Percentiles rank a stretch among this genome's conserved stretches.
Conservation (phyloP, 1,140 invertebrate species). For the Penaeus vannamei region DNA sequence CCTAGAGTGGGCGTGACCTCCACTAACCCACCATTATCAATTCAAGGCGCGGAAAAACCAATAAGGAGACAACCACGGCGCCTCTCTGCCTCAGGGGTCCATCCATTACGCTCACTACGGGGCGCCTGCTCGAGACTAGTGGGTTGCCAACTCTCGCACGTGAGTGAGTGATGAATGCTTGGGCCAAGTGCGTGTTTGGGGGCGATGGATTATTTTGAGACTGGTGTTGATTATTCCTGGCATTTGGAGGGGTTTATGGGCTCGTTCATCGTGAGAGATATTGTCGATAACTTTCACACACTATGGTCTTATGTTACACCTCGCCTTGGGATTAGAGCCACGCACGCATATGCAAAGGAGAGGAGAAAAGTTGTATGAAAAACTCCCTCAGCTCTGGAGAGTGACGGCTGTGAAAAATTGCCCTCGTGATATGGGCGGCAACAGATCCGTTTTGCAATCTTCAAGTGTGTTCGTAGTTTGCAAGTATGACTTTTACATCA, state of each 20-base stretch:
- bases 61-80: conserved; percentile 65
- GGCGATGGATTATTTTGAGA: conserved; percentile 57
- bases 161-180: conserved; percentile 50
- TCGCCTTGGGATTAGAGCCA: conserved; percentile 30
- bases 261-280: conserved; percentile 45
- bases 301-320: conserved; percentile 28
- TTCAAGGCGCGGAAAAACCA: conserved; percentile 66
- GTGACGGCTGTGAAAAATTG: conserved; percentile 63
- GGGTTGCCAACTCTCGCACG: conserved; percentile 61
- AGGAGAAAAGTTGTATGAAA: conserved; percentile 7
- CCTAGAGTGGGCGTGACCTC: conserved; percentile 58
- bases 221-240: conserved; percentile 60
- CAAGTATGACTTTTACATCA: conserved; percentile 31
- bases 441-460: conserved; percentile 53
- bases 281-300: conserved; percentile 52
- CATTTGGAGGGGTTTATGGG: conserved; percentile 54
- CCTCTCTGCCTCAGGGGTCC: conserved; percentile 63
- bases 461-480: conserved; percentile 35
- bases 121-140: conserved; percentile 47
- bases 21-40: conserved; percentile 65
- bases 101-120: conserved; percentile 64
- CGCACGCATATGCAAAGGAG: conserved; percentile 59
- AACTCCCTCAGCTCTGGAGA: conserved; percentile 6
- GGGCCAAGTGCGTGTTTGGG: conserved; percentile 49
- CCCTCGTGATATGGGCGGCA: conserved; percentile 51